Conservation (phyloP, 2,888 invertebrate genomes). For the Phytoseiulus persimilis region DNA sequence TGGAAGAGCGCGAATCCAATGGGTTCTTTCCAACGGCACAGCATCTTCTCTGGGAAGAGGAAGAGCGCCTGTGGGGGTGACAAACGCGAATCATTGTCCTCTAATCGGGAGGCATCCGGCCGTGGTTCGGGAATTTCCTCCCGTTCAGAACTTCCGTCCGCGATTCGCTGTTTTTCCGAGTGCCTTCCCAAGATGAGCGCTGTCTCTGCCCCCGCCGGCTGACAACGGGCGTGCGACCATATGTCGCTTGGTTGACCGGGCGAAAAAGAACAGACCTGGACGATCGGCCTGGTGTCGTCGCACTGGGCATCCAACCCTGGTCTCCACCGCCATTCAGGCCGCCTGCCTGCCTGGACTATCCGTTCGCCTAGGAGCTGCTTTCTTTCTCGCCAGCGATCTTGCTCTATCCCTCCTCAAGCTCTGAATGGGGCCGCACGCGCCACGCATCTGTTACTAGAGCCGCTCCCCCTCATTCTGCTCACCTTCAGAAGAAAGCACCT, state of each 20-base stretch:
- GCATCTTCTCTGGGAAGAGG: too few species aligned
- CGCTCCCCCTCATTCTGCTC: background rate
- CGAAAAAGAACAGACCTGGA: background rate
- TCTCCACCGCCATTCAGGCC: background rate
- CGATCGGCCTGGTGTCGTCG: background rate
- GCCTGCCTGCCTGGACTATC: background rate
- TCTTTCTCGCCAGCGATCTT: background rate
- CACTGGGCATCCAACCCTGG: background rate
- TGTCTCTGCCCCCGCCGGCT: background rate
- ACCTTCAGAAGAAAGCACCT: background rate
- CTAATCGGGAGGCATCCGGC: too few species aligned
- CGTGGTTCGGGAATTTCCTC: too few species aligned
- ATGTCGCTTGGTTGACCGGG: background rate
- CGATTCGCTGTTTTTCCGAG: background rate
- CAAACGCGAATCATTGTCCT: too few species aligned
- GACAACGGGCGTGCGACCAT: background rate
- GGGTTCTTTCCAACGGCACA: too few species aligned
- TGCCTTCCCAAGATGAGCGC: background rate
- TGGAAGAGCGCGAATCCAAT: too few species aligned
- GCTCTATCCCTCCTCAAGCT: background rate
- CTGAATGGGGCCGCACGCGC: constrained; percentile 5
- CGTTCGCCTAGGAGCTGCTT: background rate
- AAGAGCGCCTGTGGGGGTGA: too few species aligned
- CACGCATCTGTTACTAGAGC: constrained; percentile 5
- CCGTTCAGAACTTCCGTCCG: background rate